phyloP scores from a whole-genome alignment of 2,113 vertebrate genomes.

The Sorex fumeus region DNA sequence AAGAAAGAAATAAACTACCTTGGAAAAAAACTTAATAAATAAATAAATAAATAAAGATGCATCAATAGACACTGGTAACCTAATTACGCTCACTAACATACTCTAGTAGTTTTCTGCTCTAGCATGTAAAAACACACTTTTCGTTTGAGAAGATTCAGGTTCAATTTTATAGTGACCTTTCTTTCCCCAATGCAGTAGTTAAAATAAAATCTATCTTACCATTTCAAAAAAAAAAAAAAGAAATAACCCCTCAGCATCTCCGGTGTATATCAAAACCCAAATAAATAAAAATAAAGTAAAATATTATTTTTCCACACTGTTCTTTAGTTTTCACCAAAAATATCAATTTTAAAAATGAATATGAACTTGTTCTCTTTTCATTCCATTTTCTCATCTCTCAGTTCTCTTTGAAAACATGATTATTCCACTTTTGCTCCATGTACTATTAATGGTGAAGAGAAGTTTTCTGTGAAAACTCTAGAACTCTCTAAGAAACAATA shows the following conservation, averaged over 20 bases:
- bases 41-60: too few relatives aligned
- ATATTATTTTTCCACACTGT: background rate
- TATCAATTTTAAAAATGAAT: slow-evolving; percentile 18
- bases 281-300: too few relatives aligned
- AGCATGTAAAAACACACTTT: background rate
- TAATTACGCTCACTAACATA: slow-evolving; percentile 14
- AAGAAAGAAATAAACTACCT: too few relatives aligned
- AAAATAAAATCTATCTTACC: slow-evolving; percentile 17
- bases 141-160: background rate
- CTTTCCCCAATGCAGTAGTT: background rate
- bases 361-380: background rate
- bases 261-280: too few relatives aligned
- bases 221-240: too few relatives aligned
- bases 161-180: background rate
- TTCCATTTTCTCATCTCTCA: slow-evolving; percentile 13
- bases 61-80: slow-evolving; percentile 18
- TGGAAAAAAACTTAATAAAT: too few relatives aligned
- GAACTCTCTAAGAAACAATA: slow-evolving; percentile 8
- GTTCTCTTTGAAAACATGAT: slow-evolving; percentile 3
- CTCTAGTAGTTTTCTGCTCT: background rate
- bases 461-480: slow-evolving; percentile 40
- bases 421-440: background rate
- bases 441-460: slow-evolving; percentile 20
- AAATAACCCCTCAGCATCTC: too few relatives aligned
- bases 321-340: background rate